A percentile compares a stretch with the other conserved stretches of the same genome.
Evolutionary conservation across 2,888 invertebrate species (phyloP).

Genomic region (Agriotes lineatus): DNA sequence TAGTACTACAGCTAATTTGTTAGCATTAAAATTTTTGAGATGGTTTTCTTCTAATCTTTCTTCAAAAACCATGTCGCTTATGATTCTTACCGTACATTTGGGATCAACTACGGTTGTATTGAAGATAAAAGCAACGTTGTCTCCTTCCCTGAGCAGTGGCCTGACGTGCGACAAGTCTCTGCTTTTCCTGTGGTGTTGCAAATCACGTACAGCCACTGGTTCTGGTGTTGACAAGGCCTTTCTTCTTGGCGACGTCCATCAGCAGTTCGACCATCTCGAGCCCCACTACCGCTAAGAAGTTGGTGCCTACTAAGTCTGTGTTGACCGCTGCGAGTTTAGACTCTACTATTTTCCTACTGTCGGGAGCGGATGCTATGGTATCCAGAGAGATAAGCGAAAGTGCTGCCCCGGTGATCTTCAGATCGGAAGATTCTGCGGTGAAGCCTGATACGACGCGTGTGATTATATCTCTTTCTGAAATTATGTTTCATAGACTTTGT

Average conservation of each 20-base stretch:
- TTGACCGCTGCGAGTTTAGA: conserved; percentile 59
- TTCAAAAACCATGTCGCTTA: too few relatives aligned
- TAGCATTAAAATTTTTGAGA: too few relatives aligned
- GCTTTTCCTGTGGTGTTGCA: conserved; percentile 70
- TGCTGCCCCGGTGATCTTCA: conserved; percentile 53
- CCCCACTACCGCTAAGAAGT: conserved; percentile 75
- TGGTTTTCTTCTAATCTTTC: too few relatives aligned
- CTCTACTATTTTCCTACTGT: conserved; percentile 56
- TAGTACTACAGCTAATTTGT: too few relatives aligned
- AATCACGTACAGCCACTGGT: conserved; percentile 87
- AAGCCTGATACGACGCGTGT: conserved; percentile 74
- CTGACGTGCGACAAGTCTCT: conserved; percentile 71
- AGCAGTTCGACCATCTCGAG: conserved; percentile 73
- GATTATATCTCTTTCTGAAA: conserved; percentile 74
- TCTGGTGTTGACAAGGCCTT: conserved; percentile 78
- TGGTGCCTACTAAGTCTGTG: conserved; percentile 59
- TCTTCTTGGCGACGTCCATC: conserved; percentile 76
- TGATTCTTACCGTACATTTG: conserved; percentile 71
- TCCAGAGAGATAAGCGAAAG: conserved; percentile 60
- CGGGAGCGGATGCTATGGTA: conserved; percentile 49
- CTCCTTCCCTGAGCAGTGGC: conserved; percentile 78
- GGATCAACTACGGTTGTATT: conserved; percentile 72
- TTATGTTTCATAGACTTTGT: too few relatives aligned
- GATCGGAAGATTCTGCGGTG: conserved; percentile 61
- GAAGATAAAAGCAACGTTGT: conserved; percentile 83